These are phyloP conservation scores for Corynorhinus townsendii DNA, from an alignment of 2,113 vertebrate genomes.

Conservation along the genomic window DNA sequence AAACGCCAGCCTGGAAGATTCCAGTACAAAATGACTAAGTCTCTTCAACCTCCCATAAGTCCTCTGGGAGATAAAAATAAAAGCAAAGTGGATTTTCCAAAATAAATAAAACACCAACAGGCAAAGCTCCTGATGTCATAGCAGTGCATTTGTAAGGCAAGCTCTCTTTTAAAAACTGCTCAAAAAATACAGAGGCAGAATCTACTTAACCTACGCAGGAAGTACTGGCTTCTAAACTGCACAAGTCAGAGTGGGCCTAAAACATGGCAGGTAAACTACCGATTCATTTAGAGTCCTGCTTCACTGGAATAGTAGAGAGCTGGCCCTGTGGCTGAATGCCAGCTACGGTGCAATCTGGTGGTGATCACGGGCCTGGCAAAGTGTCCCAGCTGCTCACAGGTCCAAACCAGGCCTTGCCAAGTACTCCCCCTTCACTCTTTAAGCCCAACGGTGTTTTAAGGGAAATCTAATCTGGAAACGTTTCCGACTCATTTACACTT, in stretches of 20 bases:
- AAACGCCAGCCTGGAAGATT: conserved; percentile 45
- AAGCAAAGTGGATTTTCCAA: conserved; percentile 50
- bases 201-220: neutral
- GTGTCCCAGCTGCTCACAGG: conserved; percentile 12
- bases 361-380: conserved; percentile 15
- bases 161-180: neutral
- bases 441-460: conserved; percentile 41
- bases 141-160: neutral
- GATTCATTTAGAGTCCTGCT: neutral
- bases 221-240: neutral
- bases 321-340: neutral
- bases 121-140: neutral
- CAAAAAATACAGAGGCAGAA: neutral
- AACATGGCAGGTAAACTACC: neutral
- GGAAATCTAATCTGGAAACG: conserved; percentile 57
- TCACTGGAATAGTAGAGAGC: neutral
- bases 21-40: conserved; percentile 52
- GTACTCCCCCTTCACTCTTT: conserved; percentile 45
- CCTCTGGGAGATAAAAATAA: conserved; percentile 44
- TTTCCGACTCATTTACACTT: conserved; percentile 54
- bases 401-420: conserved; percentile 45
- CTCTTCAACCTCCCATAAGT: conserved; percentile 23
- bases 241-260: neutral
- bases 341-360: neutral
- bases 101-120: conserved; percentile 27